Base-by-base conservation (phyloP, 2,888 invertebrate genomes). In the Pantelozetes paolii region DNA sequence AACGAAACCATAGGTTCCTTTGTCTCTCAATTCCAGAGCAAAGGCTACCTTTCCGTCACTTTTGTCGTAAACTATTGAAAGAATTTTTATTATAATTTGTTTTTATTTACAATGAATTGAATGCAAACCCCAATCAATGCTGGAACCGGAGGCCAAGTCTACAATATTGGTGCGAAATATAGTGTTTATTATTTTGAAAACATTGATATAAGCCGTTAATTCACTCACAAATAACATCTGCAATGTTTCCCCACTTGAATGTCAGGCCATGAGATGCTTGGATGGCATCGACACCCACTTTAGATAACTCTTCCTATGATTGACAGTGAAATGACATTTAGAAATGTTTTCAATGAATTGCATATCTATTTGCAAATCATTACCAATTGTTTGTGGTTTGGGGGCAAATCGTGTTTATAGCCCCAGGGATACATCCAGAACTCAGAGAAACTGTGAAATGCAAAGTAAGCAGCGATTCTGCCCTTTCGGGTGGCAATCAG, bases 1-100 rank as follows among this genome's bases (percentile, higher is more conserved):
- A 15, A 78, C 72, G 54, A 79, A 79, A 26, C 79, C 79, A 57
- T 77, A 77, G 13, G 42, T 54, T 1, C 78, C 78, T 20, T 73
- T 73, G 71, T 78, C 79, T 2, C 79, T 48, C 15, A 79, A 73
- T 71, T 79, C 79, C 18, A 78, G 59, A 11, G 78, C 77, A 45
- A 77, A 78, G 20, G 78, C 71, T 67, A 78, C 77, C 32, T 76
- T 76, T 13, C 77, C 75, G 0, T 71, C 73, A 15, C 76, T 74
- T 18, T 26, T 62, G 32, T 78, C 77, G 32, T 77, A 76, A 36
- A 11, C 36, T 36, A 36, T 36, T 36, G n/a, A n/a, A n/a, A n/a
- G n/a, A n/a, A n/a, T n/a, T n/a, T n/a, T n/a, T n/a, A n/a, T n/a
- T n/a, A n/a, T n/a, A n/a, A n/a, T n/a, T n/a, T n/a, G 11, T 36